Conservation (phyloP, 2,888 invertebrate species). For the Doris montereyensis region DNA sequence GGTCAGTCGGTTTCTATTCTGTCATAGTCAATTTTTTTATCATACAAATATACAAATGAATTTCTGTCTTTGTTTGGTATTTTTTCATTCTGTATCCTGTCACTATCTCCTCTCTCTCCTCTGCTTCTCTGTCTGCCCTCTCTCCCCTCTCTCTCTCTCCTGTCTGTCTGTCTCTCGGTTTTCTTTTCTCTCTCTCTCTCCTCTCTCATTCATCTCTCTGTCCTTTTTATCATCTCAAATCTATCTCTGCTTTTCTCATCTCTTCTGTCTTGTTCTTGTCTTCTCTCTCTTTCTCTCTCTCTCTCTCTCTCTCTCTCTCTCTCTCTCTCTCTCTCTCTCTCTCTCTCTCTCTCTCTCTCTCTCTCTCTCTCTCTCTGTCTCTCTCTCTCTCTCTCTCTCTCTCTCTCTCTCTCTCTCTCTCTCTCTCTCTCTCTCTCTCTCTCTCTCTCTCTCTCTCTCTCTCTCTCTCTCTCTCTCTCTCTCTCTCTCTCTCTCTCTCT, state of each 20-base stretch:
- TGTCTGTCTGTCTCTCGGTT: not conserved
- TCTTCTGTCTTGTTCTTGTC: not conserved
- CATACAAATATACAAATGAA: too few species aligned
- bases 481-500: not conserved
- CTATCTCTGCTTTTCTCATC: not conserved
- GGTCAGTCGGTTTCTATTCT: too few species aligned
- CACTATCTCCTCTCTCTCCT: not conserved
- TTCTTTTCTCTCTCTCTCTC: not conserved
- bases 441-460: not conserved
- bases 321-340: not conserved
- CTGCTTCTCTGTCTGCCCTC: not conserved
- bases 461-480: not conserved
- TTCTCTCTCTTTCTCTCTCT: not conserved
- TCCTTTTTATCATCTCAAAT: not conserved
- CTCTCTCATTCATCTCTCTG: not conserved
- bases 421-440: not conserved
- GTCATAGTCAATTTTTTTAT: too few species aligned
- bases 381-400: not conserved
- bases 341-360: too few species aligned
- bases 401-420: not conserved
- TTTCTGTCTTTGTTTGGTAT: too few species aligned
- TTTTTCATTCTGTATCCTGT: constrained; percentile 9
- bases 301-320: not conserved
- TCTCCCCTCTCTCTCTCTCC: not conserved
- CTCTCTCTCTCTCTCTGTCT: not conserved